phyloP scores from a whole-genome alignment of 2,888 invertebrate genomes.

The Charanyca ferruginea region DNA sequence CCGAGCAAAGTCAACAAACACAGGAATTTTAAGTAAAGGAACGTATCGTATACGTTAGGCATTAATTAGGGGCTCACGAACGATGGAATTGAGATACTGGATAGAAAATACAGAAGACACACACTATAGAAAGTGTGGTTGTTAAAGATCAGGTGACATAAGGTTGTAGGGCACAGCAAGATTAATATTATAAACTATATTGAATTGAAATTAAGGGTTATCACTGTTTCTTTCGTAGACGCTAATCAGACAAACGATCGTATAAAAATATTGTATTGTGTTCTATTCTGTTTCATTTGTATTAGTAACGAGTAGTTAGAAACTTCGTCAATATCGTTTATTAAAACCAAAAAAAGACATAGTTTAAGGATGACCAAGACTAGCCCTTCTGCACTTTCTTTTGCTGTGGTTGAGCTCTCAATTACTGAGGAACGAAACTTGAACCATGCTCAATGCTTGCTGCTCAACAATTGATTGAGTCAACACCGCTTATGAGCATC shows the following conservation, averaged over 20 bases:
- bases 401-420: constrained; percentile 45
- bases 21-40: constrained; percentile 56
- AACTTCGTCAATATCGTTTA: too few species aligned
- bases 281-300: too few species aligned
- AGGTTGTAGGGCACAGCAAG: background rate
- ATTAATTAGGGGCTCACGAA: constrained; percentile 63
- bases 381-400: constrained; percentile 23
- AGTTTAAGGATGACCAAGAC: background rate
- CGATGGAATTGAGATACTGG: constrained; percentile 1
- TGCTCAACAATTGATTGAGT: constrained; percentile 58
- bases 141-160: background rate
- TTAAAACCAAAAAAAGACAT: too few species aligned
- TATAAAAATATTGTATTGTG: too few species aligned
- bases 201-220: too few species aligned
- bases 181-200: background rate
- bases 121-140: background rate
- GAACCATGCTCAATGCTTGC: constrained; percentile 37
- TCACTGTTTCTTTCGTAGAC: too few species aligned
- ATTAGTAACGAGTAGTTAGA: too few species aligned
- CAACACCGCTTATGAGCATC: constrained; percentile 60
- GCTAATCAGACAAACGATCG: too few species aligned
- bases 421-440: constrained; percentile 52
- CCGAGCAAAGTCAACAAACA: constrained; percentile 58
- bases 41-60: constrained; percentile 50
- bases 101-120: constrained; percentile 30